Evolutionary conservation across 2,888 invertebrate species (phyloP).

Genomic region (Choreutis nemorana): DNA sequence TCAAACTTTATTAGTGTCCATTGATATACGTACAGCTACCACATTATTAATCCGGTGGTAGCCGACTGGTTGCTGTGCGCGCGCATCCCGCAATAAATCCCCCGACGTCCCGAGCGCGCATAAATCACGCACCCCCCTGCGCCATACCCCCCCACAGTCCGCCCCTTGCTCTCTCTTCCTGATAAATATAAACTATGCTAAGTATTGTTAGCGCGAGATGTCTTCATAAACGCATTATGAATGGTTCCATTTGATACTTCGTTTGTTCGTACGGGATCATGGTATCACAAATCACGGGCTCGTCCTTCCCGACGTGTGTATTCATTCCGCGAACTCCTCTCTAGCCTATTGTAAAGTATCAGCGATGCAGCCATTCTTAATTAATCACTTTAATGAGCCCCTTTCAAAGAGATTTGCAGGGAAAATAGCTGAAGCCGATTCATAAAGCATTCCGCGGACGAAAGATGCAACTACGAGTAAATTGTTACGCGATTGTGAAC

Average conservation of each 20-base stretch:
- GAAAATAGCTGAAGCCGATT: too few relatives aligned
- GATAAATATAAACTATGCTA: conserved; percentile 14
- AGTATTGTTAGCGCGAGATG: conserved; percentile 15
- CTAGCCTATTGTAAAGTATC: too few relatives aligned
- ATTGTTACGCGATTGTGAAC: too few relatives aligned
- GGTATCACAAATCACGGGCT: too few relatives aligned
- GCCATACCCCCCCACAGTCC: conserved; percentile 4
- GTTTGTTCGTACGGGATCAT: background rate
- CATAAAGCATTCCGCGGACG: too few relatives aligned
- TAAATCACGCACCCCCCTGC: conserved; percentile 17
- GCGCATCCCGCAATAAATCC: conserved; percentile 25
- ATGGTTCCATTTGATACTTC: conserved; percentile 12
- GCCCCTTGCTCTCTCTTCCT: conserved; percentile 2
- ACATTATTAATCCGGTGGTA: too few relatives aligned
- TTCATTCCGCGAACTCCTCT: conserved; percentile 7
- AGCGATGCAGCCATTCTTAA: too few relatives aligned
- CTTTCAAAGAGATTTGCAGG: too few relatives aligned
- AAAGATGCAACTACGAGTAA: too few relatives aligned
- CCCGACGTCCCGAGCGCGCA: conserved; percentile 14
- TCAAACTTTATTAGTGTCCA: too few relatives aligned
- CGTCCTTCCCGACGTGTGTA: background rate
- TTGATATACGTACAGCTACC: too few relatives aligned
- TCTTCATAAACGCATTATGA: conserved; percentile 18
- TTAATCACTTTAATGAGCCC: too few relatives aligned
- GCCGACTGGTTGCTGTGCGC: conserved; percentile 13